phyloP scores from a whole-genome alignment of 2,888 invertebrate genomes.

The Temnothorax rugatulus region DNA sequence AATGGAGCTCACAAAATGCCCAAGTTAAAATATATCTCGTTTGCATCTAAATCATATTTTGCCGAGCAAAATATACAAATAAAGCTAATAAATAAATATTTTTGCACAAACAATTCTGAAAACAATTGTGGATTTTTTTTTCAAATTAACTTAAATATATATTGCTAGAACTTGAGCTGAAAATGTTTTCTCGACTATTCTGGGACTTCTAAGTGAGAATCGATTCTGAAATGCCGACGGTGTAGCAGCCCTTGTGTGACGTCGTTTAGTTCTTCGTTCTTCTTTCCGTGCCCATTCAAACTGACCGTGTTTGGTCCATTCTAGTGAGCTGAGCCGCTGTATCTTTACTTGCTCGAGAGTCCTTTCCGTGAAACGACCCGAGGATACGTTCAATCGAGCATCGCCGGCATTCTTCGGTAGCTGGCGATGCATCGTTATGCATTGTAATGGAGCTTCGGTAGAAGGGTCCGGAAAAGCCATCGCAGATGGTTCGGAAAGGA shows the following conservation, averaged over 20 bases:
- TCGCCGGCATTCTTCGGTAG: constrained; percentile 46
- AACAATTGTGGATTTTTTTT: background rate
- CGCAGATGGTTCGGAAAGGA: constrained; percentile 26
- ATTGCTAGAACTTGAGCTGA: background rate
- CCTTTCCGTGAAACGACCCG: background rate
- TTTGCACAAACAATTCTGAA: background rate
- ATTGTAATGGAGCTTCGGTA: constrained; percentile 65
- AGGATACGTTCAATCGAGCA: constrained; percentile 32
- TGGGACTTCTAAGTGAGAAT: background rate
- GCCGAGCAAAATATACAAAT: background rate
- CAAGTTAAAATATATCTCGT: background rate
- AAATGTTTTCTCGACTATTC: constrained; percentile 9
- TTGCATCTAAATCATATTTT: background rate
- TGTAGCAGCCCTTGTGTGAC: constrained; percentile 4
- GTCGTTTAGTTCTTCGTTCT: background rate
- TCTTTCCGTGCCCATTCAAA: background rate
- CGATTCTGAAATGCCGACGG: constrained; percentile 16
- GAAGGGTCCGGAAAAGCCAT: constrained; percentile 60
- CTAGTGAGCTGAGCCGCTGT: background rate
- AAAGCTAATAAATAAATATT: background rate
- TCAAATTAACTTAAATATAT: background rate
- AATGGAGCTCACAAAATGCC: background rate
- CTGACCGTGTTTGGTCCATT: background rate
- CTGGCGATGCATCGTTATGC: constrained; percentile 66
- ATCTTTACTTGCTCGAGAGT: background rate